A percentile compares a stretch with the other conserved stretches of the same genome.
Evolutionary conservation across 1,140 invertebrate genomes (phyloP).

Genomic region (Theocolax elegans): DNA sequence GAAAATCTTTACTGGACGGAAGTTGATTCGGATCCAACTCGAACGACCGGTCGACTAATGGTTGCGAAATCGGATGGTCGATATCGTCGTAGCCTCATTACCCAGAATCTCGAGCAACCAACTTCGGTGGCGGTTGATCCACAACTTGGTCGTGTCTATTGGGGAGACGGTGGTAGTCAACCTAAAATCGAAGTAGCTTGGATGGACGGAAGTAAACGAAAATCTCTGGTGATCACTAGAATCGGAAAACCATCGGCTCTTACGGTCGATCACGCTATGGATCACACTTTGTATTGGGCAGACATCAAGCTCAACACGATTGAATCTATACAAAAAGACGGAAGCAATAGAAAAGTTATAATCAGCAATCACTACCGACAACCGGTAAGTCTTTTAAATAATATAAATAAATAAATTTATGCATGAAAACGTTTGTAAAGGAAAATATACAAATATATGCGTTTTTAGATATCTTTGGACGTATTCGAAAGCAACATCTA

Average conservation of each 20-base stretch:
- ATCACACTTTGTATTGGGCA: constrained; percentile 93
- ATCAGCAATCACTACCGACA: constrained; percentile 78
- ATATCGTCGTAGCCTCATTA: constrained; percentile 83
- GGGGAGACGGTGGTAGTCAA: constrained; percentile 86
- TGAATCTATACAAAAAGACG: constrained; percentile 88
- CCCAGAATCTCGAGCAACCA: constrained; percentile 80
- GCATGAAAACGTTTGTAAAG: too few species aligned
- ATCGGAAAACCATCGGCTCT: constrained; percentile 89
- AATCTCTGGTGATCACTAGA: constrained; percentile 80
- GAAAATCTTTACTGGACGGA: constrained; percentile 96
- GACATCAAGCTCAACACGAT: constrained; percentile 95
- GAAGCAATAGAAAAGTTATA: constrained; percentile 79
- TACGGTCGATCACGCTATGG: constrained; percentile 89
- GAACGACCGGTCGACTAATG: constrained; percentile 77
- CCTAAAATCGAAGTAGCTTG: constrained; percentile 91
- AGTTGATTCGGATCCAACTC: constrained; percentile 75
- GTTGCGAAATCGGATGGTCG: constrained; percentile 90
- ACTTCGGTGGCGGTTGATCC: constrained; percentile 90
- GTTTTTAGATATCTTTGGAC: constrained; percentile 75
- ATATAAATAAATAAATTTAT: too few species aligned
- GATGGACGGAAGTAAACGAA: constrained; percentile 94
- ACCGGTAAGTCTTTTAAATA: constrained; percentile 73
- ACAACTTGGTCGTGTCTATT: constrained; percentile 85
- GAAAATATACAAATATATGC: too few species aligned
- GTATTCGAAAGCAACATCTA: constrained; percentile 92